Conservation (phyloP, 2,888 invertebrate species). For the Heterodera filipjevi region DNA sequence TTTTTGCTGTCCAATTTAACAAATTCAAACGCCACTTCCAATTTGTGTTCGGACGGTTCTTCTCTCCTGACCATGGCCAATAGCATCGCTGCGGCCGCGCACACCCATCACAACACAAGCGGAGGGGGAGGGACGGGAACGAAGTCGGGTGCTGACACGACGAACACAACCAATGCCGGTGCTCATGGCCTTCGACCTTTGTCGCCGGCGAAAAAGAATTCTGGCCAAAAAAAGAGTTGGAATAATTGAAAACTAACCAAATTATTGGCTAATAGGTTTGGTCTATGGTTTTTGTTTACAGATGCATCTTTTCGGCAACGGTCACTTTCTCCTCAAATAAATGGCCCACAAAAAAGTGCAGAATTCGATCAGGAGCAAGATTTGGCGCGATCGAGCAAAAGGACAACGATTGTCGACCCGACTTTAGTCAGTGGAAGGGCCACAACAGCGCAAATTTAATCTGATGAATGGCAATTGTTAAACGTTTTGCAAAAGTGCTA, state of each 20-base stretch:
- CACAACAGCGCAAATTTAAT: neutral
- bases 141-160: neutral
- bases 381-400: neutral
- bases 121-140: neutral
- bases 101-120: neutral
- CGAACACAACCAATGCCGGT: neutral
- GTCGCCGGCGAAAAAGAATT: neutral
- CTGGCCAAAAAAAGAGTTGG: neutral
- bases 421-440: neutral
- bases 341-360: neutral
- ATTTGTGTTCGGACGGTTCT: neutral
- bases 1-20: neutral
- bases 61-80: conserved; percentile 16
- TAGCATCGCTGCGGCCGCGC: conserved; percentile 1
- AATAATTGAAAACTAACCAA: neutral
- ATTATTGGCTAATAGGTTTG: too few species aligned
- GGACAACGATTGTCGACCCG: neutral
- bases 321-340: neutral
- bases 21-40: neutral
- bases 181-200: neutral
- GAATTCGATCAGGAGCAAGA: neutral
- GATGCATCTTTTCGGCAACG: neutral
- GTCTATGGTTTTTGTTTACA: too few species aligned
- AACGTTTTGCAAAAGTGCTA: too few species aligned
- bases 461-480: neutral